Base-by-base conservation (phyloP, 1,140 invertebrate genomes). In the Adoxophyes honmai region DNA sequence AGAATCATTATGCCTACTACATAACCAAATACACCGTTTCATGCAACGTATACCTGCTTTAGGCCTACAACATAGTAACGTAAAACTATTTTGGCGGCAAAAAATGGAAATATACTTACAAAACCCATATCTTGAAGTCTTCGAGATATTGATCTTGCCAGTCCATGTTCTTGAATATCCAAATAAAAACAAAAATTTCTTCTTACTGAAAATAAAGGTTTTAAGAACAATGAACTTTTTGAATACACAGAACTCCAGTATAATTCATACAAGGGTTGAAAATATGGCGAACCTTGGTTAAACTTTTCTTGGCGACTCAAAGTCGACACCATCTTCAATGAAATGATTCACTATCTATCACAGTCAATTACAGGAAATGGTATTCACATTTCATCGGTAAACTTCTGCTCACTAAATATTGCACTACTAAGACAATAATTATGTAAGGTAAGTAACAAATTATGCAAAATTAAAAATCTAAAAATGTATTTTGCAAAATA, bases 101-200 rank as follows among this genome's bases (percentile, higher is more conserved):
- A 72, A 72, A 62, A 60, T 36, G 34, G 21, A 35, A 56, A 11
- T 51, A 42, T 68, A 91, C 92, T 92, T 85, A 93, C 92, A 80
- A 93, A 91, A 57, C 93, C 93, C 75, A 94, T 88, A 65, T 92
- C 91, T 72, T 92, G 92, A 60, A 94, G 91, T 77, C 91, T 91
- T 52, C 82, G 78, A 66, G 93, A 92, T 88, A 94, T 83, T 58
- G 91, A 92, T 69, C 87, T 78, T 59, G 91, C 88, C 18, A 91
- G 73, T 60, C 86, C 89, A 89, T 92, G 90, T 68, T 93, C 93
- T 80, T 93, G 92, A 59, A 94, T 91, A 66, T 94, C 93, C 90
- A 94, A 91, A 80, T 94, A 94, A 88, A 94, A 94, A 62, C 90
- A 92, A 62, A 92, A 92, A 70, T 91, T 91, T 73, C 75, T 78